These are phyloP conservation scores for Corydoras sp. DNA, from an alignment of 2,113 vertebrate genomes.

Conservation along the genomic window DNA sequence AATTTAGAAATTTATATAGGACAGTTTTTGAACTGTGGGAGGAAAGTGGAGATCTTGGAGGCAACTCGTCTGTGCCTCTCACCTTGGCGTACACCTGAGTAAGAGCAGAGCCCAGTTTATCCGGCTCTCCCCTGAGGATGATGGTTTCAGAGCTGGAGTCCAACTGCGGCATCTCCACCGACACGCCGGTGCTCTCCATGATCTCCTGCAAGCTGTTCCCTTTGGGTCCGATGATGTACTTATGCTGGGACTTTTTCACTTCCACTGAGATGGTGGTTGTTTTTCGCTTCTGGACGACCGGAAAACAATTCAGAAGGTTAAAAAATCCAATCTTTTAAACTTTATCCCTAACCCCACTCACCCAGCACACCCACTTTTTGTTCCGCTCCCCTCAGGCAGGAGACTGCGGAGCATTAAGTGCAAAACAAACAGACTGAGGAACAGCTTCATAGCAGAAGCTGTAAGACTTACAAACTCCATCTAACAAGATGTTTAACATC, in stretches of 20 bases:
- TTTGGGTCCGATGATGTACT: constrained; percentile 69
- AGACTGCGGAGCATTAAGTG: no score
- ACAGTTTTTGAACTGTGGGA: no score
- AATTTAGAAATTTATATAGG: no score
- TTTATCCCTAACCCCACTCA: not conserved
- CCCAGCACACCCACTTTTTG: no score
- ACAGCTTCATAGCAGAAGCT: no score
- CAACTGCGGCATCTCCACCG: constrained; percentile 65
- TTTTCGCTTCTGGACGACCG: constrained; percentile 67
- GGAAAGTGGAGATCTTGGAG: no score
- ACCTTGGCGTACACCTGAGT: constrained; percentile 74
- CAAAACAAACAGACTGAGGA: no score
- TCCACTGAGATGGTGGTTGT: constrained; percentile 69
- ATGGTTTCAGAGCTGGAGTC: constrained; percentile 72
- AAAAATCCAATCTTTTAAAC: not conserved
- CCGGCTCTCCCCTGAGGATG: constrained; percentile 67
- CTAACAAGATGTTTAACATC: no score
- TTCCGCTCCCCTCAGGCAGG: no score
- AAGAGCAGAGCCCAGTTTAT: constrained; percentile 66
- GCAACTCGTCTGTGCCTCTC: constrained; percentile 15
- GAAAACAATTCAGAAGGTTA: not conserved
- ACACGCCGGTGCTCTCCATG: constrained; percentile 68
- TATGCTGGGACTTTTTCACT: constrained; percentile 76
- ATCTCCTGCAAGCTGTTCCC: constrained; percentile 75
- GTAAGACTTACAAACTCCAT: no score